These are phyloP conservation scores for Onychomys arenicola DNA, from an alignment of 2,797 vertebrate genomes.

Conservation along the genomic window DNA sequence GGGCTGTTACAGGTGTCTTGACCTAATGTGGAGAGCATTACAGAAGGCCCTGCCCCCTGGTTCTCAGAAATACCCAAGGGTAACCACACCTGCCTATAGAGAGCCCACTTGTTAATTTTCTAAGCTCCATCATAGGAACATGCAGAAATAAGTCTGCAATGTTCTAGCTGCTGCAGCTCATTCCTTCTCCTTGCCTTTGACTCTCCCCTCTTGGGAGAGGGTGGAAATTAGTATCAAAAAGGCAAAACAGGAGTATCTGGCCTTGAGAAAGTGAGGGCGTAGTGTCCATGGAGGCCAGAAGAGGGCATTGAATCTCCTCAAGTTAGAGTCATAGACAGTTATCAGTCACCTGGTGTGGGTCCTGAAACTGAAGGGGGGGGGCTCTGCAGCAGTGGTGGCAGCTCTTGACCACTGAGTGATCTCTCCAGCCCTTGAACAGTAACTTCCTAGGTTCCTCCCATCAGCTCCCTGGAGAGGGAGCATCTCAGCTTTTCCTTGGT, in stretches of 20 bases:
- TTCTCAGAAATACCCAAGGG: background rate
- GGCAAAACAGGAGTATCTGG: background rate
- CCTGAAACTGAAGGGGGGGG: background rate
- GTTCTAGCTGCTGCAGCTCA: background rate
- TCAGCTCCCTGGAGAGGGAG: background rate
- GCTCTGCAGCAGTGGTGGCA: background rate
- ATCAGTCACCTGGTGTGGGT: background rate
- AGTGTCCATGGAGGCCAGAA: background rate
- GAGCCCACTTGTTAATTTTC: background rate
- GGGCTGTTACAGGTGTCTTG: background rate
- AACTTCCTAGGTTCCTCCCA: background rate
- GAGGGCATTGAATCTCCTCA: background rate
- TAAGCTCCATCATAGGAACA: background rate
- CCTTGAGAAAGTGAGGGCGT: background rate
- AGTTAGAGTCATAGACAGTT: background rate
- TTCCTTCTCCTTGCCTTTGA: fast-evolving
- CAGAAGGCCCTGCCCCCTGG: background rate
- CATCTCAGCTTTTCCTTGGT: background rate
- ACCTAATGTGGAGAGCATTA: background rate
- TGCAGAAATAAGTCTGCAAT: background rate
- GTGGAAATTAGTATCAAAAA: background rate
- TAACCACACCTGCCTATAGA: background rate
- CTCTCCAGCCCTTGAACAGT: background rate
- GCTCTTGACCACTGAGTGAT: background rate
- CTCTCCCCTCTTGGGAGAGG: no score